Percentiles rank a stretch among this genome's conserved stretches.
Evolutionary conservation across 2,113 vertebrate genomes (phyloP).

Genomic region (Catharus minimus): DNA sequence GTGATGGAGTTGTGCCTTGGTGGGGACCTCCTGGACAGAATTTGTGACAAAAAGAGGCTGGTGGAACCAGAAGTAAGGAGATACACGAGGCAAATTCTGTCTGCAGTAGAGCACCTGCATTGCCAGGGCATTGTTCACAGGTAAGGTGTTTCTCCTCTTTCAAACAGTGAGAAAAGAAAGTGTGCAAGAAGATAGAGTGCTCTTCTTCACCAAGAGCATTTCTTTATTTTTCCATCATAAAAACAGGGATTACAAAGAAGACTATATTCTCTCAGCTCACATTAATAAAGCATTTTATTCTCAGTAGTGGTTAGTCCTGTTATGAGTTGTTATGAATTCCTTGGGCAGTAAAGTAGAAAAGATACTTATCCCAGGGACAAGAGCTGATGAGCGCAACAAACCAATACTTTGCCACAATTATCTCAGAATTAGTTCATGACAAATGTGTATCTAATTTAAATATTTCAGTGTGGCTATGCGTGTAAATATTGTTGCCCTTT

Average conservation of each 20-base stretch:
- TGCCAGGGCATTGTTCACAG: conserved; percentile 81
- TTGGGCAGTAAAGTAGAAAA: not conserved
- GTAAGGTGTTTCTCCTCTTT: conserved; percentile 30
- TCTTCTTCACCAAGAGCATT: not conserved
- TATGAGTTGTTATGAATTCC: not conserved
- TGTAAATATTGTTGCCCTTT: not conserved
- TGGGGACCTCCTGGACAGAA: conserved; percentile 83
- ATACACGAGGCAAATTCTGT: conserved; percentile 82
- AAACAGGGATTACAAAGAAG: not conserved
- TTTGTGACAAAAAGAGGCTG: conserved; percentile 81
- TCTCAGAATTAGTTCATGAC: not conserved
- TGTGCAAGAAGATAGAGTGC: not conserved
- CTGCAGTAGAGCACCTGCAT: conserved; percentile 80
- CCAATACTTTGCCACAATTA: not conserved
- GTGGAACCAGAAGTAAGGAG: conserved; percentile 80
- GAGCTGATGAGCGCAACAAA: not conserved
- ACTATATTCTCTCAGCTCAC: not conserved
- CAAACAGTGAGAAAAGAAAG: not conserved
- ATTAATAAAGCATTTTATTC: not conserved
- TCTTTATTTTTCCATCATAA: not conserved
- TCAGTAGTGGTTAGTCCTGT: not conserved
- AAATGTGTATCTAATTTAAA: not conserved
- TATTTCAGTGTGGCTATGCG: not conserved
- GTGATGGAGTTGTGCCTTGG: conserved; percentile 83
- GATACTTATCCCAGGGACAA: not conserved